Evolutionary conservation across 2,797 vertebrate species (phyloP).

Genomic region (Choloepus didactylus): DNA sequence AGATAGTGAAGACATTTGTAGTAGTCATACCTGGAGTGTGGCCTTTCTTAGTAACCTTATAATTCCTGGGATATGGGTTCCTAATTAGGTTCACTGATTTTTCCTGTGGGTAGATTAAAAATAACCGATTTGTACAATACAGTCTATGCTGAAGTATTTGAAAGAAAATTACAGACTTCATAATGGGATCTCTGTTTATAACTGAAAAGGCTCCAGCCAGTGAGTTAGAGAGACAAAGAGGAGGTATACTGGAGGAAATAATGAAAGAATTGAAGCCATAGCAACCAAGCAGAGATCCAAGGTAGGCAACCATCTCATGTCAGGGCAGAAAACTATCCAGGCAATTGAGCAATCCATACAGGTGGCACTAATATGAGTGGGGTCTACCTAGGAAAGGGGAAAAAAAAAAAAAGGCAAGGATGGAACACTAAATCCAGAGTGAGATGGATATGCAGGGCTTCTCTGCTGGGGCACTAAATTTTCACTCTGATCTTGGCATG

Average conservation of each 20-base stretch:
- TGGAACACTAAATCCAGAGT: not conserved
- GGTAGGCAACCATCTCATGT: not conserved
- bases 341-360: not conserved
- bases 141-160: conserved; percentile 33
- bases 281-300: conserved; percentile 29
- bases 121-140: conserved; percentile 18
- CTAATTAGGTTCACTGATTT: not conserved
- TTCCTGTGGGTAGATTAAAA: conserved; percentile 38
- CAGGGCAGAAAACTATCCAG: conserved; percentile 17
- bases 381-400: not conserved
- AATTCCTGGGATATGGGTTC: not conserved
- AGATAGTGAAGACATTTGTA: conserved; percentile 30
- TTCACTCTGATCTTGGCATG: conserved; percentile 28
- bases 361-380: not conserved
- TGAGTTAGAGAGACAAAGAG: not conserved
- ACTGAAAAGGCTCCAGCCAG: not conserved
- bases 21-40: not conserved
- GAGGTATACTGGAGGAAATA: not conserved
- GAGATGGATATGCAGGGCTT: not conserved
- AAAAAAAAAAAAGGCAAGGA: not conserved
- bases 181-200: conserved; percentile 29
- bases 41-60: conserved; percentile 54
- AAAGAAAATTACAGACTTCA: not conserved
- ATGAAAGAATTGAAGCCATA: conserved; percentile 5
- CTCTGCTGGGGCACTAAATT: not conserved